A percentile compares a stretch with the other conserved stretches of the same genome.
phyloP scores from a whole-genome alignment of 2,797 vertebrate species.

The Sebastes trivittatus region DNA sequence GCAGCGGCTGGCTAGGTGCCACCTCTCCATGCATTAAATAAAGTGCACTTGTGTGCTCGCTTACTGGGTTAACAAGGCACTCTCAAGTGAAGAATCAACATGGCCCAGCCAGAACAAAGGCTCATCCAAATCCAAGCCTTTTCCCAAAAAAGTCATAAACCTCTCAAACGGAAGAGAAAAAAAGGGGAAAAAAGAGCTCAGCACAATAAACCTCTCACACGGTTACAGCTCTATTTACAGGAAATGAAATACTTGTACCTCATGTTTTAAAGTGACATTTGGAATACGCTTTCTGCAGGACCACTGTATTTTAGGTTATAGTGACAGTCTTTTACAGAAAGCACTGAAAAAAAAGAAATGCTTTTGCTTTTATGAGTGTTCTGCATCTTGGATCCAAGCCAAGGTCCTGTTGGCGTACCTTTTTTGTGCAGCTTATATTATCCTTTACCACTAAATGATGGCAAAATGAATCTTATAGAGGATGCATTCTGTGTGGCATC shows the following conservation, averaged over 20 bases:
- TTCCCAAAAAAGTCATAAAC: constrained; percentile 52
- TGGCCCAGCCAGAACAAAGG: constrained; percentile 54
- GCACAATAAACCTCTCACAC: constrained; percentile 13
- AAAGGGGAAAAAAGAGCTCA: not conserved
- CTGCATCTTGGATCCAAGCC: not conserved
- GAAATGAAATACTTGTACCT: constrained; percentile 20
- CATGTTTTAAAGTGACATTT: constrained; percentile 31
- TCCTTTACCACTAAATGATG: not conserved
- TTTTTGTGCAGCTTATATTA: not conserved
- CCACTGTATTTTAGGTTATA: not conserved
- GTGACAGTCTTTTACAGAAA: not conserved
- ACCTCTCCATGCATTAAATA: constrained; percentile 72
- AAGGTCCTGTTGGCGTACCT: not conserved
- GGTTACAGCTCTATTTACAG: constrained; percentile 15
- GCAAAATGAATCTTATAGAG: not conserved
- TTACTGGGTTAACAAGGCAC: constrained; percentile 72
- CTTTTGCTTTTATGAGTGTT: not conserved
- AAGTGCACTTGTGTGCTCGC: constrained; percentile 72
- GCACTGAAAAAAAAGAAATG: not conserved
- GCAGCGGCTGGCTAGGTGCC: constrained; percentile 65
- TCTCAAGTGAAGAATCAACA: constrained; percentile 53
- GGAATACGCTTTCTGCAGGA: not conserved
- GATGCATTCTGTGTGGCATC: not conserved
- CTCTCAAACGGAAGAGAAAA: constrained; percentile 17
- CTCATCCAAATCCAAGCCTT: constrained; percentile 49